Evolutionary conservation across 2,113 vertebrate species (phyloP).

Genomic region (Rhabdornis inornatus): DNA sequence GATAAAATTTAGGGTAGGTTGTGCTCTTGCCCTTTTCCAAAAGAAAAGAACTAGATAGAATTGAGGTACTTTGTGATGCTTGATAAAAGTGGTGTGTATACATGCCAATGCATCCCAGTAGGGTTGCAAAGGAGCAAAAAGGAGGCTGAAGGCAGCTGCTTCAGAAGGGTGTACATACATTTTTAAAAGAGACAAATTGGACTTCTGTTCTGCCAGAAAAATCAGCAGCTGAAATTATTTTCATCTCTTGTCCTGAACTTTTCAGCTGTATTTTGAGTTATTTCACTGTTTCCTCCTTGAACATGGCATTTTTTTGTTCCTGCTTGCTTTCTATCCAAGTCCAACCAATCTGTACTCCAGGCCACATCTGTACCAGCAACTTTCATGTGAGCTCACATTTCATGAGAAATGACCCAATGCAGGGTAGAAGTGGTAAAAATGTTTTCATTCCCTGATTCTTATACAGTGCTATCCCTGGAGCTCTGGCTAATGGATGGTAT

Average conservation of each 20-base stretch:
- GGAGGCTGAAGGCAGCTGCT: not conserved
- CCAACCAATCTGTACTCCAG: not conserved
- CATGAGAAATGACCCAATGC: not conserved
- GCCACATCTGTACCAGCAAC: not conserved
- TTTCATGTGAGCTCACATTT: not conserved
- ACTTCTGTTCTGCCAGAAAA: not conserved
- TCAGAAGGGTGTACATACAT: not conserved
- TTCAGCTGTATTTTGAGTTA: not conserved
- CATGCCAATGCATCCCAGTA: not conserved
- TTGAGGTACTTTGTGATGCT: not conserved
- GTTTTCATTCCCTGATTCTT: not conserved
- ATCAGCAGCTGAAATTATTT: not conserved
- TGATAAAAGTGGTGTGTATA: not conserved
- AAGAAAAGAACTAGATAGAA: not conserved
- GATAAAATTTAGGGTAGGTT: not conserved
- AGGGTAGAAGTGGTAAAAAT: not conserved
- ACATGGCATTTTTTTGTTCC: not conserved
- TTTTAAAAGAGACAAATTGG: not conserved
- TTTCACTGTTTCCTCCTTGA: not conserved
- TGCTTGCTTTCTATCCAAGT: not conserved
- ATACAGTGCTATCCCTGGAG: not conserved
- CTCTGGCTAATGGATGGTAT: not conserved
- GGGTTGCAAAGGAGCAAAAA: not conserved
- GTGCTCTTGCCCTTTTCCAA: not conserved
- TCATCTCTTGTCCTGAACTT: not conserved